Evolutionary conservation across 2,797 vertebrate genomes (phyloP), one percentile per base, ranked within the genome.

Genomic region (Hephaestus fuliginosus): DNA sequence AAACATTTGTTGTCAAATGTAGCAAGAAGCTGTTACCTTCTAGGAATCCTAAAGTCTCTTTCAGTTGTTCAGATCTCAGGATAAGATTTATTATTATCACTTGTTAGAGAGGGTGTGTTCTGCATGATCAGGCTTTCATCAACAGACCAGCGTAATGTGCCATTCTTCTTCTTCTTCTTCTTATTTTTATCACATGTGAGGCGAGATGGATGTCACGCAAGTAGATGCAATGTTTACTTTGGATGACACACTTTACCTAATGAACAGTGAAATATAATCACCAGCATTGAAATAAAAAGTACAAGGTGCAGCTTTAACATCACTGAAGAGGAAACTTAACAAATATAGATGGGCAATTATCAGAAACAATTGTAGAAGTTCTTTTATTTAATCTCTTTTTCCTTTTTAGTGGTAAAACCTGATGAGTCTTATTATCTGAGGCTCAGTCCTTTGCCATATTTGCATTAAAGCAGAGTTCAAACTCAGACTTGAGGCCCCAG

Each of bases 211-310:
- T 2, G 22, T 70, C 66, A 65, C 7, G 5, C 18, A 15, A 11
- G 62, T 2, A 52, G 7, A 28, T 44, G 41, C 6, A 25, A 22
- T 60, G 64, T 79, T 84, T 55, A 64, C 15, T 80, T 80, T 80
- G 53, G 28, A 66, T 30, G 51, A 53, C 17, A 69, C 52, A 64
- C 46, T 66, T 69, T 44, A 2, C 18, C 22, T 14, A 20, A 56
- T 6, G 14, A 51, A 22, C 9, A 13, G 4, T n/a, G 7, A 60
- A 76, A 39, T n/a, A 49, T 57, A 63, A 53, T 71, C 46, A 57
- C 2, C 8, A 2, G 12, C 5, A 9, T 22, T 52, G 2, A 56
- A 70, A 39, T 25, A 7, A 68, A n/a, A 68, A 5, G 17, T 9
- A 7, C 10, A 48, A 67, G 66, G 55, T 68, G 67, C 56, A 64